Percentiles rank a stretch among this genome's conserved stretches.
Conservation (phyloP, 92 coral and sea anemone genomes). For the Nematostella vectensis region DNA sequence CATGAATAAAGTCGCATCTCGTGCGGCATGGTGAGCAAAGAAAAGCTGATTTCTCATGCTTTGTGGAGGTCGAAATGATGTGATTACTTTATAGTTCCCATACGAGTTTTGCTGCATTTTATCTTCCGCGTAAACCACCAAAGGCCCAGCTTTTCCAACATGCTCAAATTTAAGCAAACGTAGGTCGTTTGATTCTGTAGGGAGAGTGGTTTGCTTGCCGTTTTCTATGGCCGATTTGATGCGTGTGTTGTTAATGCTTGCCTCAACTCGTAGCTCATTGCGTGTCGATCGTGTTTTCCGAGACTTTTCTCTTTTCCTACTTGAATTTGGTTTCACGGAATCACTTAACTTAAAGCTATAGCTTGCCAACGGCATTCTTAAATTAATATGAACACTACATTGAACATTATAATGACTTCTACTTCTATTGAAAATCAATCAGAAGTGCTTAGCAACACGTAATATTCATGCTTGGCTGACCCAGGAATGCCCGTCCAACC, state of each 20-base stretch:
- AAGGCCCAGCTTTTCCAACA: conserved; percentile 67
- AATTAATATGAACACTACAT: conserved; percentile 2
- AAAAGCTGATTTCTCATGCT: conserved; percentile 75
- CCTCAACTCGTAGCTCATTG: neutral
- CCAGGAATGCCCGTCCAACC: too few species aligned
- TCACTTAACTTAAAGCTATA: neutral
- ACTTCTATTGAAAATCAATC: neutral
- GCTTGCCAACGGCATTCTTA: neutral
- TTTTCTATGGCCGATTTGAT: conserved; percentile 74
- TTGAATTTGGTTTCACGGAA: too few species aligned
- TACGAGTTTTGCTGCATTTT: conserved; percentile 17
- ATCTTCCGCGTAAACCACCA: conserved; percentile 81
- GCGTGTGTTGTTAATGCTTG: conserved; percentile 35
- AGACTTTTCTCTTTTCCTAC: neutral
- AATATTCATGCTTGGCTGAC: neutral
- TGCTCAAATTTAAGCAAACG: conserved; percentile 78
- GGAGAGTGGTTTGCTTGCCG: conserved; percentile 65
- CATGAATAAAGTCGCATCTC: neutral
- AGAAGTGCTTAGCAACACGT: neutral
- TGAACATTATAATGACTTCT: neutral
- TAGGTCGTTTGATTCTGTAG: conserved; percentile 60
- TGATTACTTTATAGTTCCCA: conserved; percentile 58
- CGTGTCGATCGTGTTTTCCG: conserved; percentile 2
- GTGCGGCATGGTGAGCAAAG: conserved; percentile 27
- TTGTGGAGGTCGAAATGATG: conserved; percentile 52